Evolutionary conservation across 2,888 invertebrate species (phyloP), one percentile per base, ranked within the genome.

Genomic region (Torymus texanus): DNA sequence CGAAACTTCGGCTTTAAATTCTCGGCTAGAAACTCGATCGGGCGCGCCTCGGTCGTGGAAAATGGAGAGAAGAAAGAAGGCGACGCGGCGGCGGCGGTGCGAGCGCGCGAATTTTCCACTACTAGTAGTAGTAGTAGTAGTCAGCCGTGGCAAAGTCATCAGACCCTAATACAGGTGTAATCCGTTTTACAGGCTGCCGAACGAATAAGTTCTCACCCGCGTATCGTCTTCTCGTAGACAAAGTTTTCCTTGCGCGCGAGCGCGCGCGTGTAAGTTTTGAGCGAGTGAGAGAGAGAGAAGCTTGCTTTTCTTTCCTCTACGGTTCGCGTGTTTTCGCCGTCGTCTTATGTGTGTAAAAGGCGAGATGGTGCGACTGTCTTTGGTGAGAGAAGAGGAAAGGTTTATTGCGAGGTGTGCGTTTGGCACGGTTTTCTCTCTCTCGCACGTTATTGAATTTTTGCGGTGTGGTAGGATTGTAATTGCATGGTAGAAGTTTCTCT

Each of bases 161-260:
- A 68, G 62, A 70, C 50, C 68, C 65, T 74, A 79, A 75, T 65
- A 75, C 70, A 75, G 67, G 74, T 74, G 74, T 74, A 70, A 79
- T 79, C 62, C 63, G 63, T 74, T 79, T 74, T 75, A 79, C 63
- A 74, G 24, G 61, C 62, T 74, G 58, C 63, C 68, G 73, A 78
- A 72, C 56, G 67, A 78, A 78, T 68, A 78, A 78, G 73, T 78
- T 74, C 51, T 8, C n/a, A 0, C 2, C 11, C 14, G 73, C 63
- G 59, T 10, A 61, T 59, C 75, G 41, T 62, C 53, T 66, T 66
- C 29, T 8, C 41, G 21, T 21, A 8, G 41, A 5, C 41, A 78
- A 73, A 78, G 67, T 78, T 78, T 73, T 3, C 18, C 50, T n/a
- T 14, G 1, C 21, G 21, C n/a, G 11, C 41, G 14, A 24, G 24